phyloP scores from a whole-genome alignment of 2,113 vertebrate species.

The Neotragus pygmaeus region DNA sequence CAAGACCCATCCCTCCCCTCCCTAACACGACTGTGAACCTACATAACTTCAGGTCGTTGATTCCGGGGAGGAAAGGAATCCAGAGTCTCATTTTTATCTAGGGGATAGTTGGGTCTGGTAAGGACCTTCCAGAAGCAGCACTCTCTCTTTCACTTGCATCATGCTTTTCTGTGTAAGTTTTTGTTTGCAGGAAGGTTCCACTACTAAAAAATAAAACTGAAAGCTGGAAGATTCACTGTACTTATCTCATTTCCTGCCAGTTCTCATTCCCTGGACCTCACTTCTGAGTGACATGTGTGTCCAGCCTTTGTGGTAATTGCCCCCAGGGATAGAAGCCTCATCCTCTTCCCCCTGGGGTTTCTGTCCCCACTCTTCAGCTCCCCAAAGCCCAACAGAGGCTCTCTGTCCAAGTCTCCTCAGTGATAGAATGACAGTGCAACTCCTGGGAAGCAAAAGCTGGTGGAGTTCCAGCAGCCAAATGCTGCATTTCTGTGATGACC shows the following conservation, averaged over 20 bases:
- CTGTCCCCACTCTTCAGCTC: not conserved
- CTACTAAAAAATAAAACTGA: not conserved
- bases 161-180: not conserved
- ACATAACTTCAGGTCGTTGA: not conserved
- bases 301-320: not conserved
- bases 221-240: not conserved
- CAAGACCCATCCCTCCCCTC: not conserved
- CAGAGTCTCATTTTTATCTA: not conserved
- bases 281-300: not conserved
- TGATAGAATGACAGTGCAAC: not conserved
- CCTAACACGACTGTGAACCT: not conserved
- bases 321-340: rapidly evolving
- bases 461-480: not conserved
- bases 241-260: not conserved
- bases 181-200: not conserved
- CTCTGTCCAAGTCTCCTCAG: not conserved
- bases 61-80: not conserved
- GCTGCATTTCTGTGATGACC: not conserved
- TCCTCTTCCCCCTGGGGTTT: not conserved
- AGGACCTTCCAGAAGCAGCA: not conserved
- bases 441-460: not conserved
- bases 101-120: not conserved
- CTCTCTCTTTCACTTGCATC: rapidly evolving
- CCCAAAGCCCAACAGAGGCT: not conserved
- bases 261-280: not conserved